phyloP scores from a whole-genome alignment of 1,140 invertebrate species.

The Frieseomelitta varia region DNA sequence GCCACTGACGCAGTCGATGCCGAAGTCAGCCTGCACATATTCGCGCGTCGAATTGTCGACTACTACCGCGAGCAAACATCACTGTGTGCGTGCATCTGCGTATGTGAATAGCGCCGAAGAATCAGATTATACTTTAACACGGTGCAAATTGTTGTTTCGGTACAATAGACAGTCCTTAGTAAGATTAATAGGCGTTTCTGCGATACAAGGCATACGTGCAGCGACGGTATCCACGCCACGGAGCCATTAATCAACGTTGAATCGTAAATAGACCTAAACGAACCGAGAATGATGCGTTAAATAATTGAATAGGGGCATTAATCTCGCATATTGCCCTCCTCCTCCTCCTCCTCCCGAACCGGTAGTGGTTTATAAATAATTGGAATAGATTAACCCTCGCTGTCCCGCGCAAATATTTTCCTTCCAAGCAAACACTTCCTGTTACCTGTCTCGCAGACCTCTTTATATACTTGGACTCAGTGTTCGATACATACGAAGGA shows the following conservation, averaged over 20 bases:
- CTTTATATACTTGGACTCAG: not conserved
- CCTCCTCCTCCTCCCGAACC: not conserved
- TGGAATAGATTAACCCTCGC: not conserved
- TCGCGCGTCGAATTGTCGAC: not conserved
- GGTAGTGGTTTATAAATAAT: constrained; percentile 7
- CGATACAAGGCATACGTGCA: constrained; percentile 12
- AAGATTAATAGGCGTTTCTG: constrained; percentile 46
- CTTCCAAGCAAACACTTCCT: not conserved
- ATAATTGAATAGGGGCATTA: constrained; percentile 43
- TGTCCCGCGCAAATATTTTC: constrained; percentile 8
- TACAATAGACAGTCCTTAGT: constrained; percentile 30
- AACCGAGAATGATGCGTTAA: constrained; percentile 36
- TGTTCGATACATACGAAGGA: not conserved
- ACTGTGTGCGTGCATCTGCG: no score
- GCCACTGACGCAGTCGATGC: no score
- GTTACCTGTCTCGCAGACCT: not conserved
- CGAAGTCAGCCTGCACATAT: not conserved
- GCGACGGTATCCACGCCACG: not conserved
- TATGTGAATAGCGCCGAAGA: not conserved
- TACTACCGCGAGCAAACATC: not conserved
- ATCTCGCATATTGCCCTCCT: constrained; percentile 1
- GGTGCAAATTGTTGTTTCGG: not conserved
- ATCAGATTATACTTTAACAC: constrained; percentile 16
- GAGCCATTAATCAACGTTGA: constrained; percentile 40
- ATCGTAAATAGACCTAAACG: constrained; percentile 47